phyloP scores from a whole-genome alignment of 37 sponge, comb jelly and placozoan genomes.

The Eunapius fragilis region DNA sequence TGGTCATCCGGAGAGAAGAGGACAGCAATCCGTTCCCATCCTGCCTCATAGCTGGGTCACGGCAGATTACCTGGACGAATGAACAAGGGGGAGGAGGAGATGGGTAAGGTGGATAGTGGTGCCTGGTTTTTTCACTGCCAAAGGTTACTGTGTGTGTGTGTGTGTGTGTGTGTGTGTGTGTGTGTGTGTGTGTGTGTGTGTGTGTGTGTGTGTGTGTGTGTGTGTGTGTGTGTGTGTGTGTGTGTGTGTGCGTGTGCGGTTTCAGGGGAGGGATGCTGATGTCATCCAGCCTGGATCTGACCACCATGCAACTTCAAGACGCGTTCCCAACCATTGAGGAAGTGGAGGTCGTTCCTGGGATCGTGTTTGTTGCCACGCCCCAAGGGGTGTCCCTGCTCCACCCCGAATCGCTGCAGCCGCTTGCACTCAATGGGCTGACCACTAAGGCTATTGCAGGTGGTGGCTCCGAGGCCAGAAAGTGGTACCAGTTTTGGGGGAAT shows the following conservation, averaged over 20 bases:
- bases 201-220: background rate
- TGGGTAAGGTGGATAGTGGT: too few species aligned
- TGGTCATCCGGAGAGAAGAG: too few species aligned
- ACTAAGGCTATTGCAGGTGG: background rate
- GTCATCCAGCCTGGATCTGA: background rate
- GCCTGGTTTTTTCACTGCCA: too few species aligned
- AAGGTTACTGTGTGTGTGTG: too few species aligned
- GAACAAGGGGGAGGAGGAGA: too few species aligned
- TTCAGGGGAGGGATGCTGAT: background rate
- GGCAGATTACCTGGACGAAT: background rate
- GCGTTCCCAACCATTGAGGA: background rate
- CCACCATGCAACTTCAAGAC: background rate
- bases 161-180: conserved; percentile 11
- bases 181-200: conserved; percentile 10
- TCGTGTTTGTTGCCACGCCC: background rate
- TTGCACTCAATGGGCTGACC: background rate
- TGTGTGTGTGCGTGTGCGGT: conserved; percentile 1
- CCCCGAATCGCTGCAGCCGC: conserved; percentile 8
- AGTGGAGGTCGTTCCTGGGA: conserved; percentile 7
- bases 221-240: conserved; percentile 20
- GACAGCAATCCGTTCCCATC: background rate
- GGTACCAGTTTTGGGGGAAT: conserved; percentile 14
- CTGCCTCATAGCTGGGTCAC: background rate
- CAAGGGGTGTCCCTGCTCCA: conserved; percentile 12
- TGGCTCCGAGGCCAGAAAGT: background rate